phyloP scores from a whole-genome alignment of 1,140 invertebrate genomes.

The Temnothorax curvispinosus region DNA sequence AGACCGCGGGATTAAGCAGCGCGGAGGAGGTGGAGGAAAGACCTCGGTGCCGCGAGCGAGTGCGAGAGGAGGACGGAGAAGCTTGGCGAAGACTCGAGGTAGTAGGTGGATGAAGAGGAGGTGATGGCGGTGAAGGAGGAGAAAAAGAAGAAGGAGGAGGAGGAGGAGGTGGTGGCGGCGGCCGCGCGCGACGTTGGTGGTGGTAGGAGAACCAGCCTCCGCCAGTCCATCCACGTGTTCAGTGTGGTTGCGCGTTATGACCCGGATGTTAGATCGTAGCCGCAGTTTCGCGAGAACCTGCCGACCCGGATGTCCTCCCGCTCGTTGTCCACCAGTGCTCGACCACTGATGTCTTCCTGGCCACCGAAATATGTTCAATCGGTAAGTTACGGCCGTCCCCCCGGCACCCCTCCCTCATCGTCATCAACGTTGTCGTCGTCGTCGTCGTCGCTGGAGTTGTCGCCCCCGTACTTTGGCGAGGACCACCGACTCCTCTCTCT shows the following conservation, averaged over 20 bases:
- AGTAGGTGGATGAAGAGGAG: slow-evolving; percentile 56
- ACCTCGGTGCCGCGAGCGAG: slow-evolving; percentile 16
- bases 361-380: slow-evolving; percentile 86
- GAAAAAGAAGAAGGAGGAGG: slow-evolving; percentile 51
- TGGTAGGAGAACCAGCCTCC: slow-evolving; percentile 82
- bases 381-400: slow-evolving; percentile 79
- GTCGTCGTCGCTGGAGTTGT: neutral
- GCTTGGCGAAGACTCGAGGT: slow-evolving; percentile 34
- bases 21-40: slow-evolving; percentile 53
- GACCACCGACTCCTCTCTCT: neutral
- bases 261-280: slow-evolving; percentile 86
- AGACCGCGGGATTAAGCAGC: slow-evolving; percentile 57
- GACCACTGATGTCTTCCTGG: slow-evolving; percentile 84
- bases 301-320: slow-evolving; percentile 85
- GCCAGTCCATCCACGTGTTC: slow-evolving; percentile 85
- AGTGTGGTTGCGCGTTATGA: slow-evolving; percentile 86
- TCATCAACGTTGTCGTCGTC: neutral
- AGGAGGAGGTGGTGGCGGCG: slow-evolving; percentile 65
- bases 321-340: slow-evolving; percentile 81
- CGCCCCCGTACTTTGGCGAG: slow-evolving; percentile 4
- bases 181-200: slow-evolving; percentile 57
- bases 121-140: slow-evolving; percentile 57
- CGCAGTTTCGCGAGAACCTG: slow-evolving; percentile 85
- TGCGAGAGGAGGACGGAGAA: slow-evolving; percentile 27
- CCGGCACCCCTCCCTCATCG: neutral